Evolutionary conservation across 2,888 invertebrate species (phyloP).

Genomic region (Molorchus minor): DNA sequence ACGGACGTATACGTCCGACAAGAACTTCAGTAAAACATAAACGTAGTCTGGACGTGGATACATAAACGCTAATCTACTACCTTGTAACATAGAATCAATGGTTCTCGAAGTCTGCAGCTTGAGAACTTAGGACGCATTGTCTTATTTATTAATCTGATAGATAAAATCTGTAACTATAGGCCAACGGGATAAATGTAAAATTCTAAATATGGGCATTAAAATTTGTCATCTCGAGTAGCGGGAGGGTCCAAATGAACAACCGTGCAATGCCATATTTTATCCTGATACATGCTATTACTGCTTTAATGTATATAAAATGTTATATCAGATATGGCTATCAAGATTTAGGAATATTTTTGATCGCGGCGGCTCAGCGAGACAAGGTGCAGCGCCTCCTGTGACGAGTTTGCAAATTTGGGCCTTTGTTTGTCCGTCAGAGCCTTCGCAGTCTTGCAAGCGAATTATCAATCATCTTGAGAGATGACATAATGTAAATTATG

Average conservation of each 20-base stretch:
- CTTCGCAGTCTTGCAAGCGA: constrained; percentile 43
- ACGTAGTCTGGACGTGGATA: too few species aligned
- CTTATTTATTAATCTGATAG: too few species aligned
- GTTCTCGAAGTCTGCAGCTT: too few species aligned
- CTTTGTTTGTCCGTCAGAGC: constrained; percentile 50
- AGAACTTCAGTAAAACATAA: too few species aligned
- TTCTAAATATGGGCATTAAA: constrained; percentile 44
- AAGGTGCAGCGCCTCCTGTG: constrained; percentile 51
- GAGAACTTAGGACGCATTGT: too few species aligned
- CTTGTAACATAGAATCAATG: too few species aligned
- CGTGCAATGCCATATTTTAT: constrained; percentile 21
- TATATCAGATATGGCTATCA: constrained; percentile 43
- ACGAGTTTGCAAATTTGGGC: constrained; percentile 54
- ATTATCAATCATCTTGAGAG: constrained; percentile 52
- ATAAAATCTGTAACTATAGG: too few species aligned
- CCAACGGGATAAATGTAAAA: too few species aligned
- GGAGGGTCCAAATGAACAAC: constrained; percentile 40
- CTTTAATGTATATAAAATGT: constrained; percentile 22
- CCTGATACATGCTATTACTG: constrained; percentile 19
- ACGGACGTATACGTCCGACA: too few species aligned
- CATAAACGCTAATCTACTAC: too few species aligned
- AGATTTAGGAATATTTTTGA: constrained; percentile 50
- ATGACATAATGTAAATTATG: constrained; percentile 29
- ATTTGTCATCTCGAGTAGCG: constrained; percentile 42
- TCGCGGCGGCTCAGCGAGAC: constrained; percentile 48